These are phyloP conservation scores for Artibeus lituratus DNA, from an alignment of 2,797 vertebrate species.

Conservation along the genomic window DNA sequence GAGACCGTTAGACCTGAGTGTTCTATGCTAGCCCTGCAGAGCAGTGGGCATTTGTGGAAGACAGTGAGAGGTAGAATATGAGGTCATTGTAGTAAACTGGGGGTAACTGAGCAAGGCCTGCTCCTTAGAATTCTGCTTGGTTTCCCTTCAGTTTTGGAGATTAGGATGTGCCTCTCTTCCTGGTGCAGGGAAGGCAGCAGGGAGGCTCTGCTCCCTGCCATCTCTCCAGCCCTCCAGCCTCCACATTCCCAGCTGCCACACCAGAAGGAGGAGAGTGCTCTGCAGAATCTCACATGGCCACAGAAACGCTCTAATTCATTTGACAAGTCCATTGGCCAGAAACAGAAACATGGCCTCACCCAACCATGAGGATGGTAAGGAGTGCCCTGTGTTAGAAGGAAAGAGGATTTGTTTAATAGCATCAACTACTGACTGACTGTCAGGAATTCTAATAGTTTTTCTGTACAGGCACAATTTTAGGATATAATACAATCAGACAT, in stretches of 20 bases:
- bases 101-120: neutral
- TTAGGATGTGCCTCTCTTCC: neutral
- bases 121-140: neutral
- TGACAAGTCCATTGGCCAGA: neutral
- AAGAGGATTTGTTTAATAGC: neutral
- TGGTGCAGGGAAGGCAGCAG: neutral
- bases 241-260: neutral
- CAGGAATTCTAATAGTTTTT: neutral
- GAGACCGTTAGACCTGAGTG: neutral
- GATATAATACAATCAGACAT: conserved; percentile 10
- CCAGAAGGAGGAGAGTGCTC: neutral
- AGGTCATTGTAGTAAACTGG: neutral
- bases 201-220: neutral
- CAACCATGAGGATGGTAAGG: neutral
- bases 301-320: neutral
- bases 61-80: neutral
- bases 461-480: neutral
- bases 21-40: neutral
- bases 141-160: neutral
- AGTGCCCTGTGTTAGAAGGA: neutral
- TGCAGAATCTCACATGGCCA: neutral
- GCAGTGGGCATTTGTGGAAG: neutral
- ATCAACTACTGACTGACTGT: neutral
- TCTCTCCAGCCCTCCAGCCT: neutral
- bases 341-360: neutral